Percentiles rank a stretch among this genome's conserved stretches.
Evolutionary conservation across 2,888 invertebrate species (phyloP).

Genomic region (Agonopterix heracliana): DNA sequence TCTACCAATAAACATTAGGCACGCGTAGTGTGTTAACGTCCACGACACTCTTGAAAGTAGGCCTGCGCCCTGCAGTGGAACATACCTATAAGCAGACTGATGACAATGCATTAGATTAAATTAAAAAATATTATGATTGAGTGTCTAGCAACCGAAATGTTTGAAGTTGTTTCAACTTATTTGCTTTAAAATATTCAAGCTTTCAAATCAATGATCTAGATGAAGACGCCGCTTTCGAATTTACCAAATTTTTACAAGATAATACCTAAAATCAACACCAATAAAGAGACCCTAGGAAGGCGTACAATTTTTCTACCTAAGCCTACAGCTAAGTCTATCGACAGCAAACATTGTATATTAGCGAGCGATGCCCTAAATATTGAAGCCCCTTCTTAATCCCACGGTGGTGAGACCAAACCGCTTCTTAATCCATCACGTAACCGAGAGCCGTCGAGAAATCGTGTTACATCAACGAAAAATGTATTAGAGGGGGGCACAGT

Average conservation of each 20-base stretch:
- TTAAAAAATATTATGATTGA: no score
- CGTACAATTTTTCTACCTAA: conserved; percentile 3
- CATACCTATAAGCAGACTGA: no score
- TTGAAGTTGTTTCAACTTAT: not conserved
- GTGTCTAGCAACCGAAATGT: not conserved
- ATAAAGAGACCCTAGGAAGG: conserved; percentile 3
- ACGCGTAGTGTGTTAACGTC: no score
- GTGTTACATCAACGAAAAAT: conserved; percentile 78
- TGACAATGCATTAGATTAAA: no score
- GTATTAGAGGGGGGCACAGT: conserved; percentile 59
- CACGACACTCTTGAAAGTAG: no score
- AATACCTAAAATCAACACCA: conserved; percentile 8
- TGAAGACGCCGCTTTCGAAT: not conserved
- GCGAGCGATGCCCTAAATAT: conserved; percentile 67
- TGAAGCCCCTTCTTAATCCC: conserved; percentile 66
- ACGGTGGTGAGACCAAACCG: conserved; percentile 62
- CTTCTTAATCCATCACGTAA: conserved; percentile 77
- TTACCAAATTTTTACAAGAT: not conserved
- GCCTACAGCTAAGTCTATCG: conserved; percentile 60
- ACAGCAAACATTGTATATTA: conserved; percentile 69
- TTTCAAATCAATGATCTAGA: not conserved
- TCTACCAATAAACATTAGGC: no score
- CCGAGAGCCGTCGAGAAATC: conserved; percentile 75
- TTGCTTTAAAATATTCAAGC: not conserved
- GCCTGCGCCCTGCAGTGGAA: no score